A percentile compares a stretch with the other conserved stretches of the same genome.
Evolutionary conservation across 2,113 vertebrate species (phyloP).

Genomic region (Melozone crissalis): DNA sequence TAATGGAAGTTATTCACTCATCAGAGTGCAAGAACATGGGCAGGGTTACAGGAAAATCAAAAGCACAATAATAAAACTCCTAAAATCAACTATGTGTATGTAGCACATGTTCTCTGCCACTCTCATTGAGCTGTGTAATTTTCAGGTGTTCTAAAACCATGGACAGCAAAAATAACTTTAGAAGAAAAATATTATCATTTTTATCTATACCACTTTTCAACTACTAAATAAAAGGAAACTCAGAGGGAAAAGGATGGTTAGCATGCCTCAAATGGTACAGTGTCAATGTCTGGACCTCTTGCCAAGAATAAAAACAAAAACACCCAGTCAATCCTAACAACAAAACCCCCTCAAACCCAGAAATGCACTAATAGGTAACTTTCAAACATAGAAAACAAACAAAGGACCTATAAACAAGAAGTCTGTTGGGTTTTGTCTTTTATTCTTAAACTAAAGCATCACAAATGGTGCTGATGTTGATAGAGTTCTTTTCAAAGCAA

Average conservation of each 20-base stretch:
- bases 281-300: slow-evolving; percentile 15
- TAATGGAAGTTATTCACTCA: slow-evolving; percentile 1
- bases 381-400: background rate
- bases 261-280: slow-evolving; percentile 30
- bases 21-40: background rate
- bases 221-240: slow-evolving; percentile 50
- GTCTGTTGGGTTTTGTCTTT: background rate
- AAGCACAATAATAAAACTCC: background rate
- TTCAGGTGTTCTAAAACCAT: slow-evolving; percentile 47
- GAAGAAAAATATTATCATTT: slow-evolving; percentile 38
- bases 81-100: background rate
- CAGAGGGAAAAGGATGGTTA: background rate
- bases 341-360: background rate
- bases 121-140: slow-evolving; percentile 31
- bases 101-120: background rate
- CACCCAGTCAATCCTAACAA: background rate
- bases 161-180: slow-evolving; percentile 47
- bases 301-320: background rate
- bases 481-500: slow-evolving; percentile 23
- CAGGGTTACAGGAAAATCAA: slow-evolving; percentile 4
- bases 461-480: background rate
- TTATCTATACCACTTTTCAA: background rate
- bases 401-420: background rate
- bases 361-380: background rate
- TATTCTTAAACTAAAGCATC: background rate